These are phyloP conservation scores for Hypanus sabinus DNA, from an alignment of 2,113 vertebrate species.

Conservation along the genomic window DNA sequence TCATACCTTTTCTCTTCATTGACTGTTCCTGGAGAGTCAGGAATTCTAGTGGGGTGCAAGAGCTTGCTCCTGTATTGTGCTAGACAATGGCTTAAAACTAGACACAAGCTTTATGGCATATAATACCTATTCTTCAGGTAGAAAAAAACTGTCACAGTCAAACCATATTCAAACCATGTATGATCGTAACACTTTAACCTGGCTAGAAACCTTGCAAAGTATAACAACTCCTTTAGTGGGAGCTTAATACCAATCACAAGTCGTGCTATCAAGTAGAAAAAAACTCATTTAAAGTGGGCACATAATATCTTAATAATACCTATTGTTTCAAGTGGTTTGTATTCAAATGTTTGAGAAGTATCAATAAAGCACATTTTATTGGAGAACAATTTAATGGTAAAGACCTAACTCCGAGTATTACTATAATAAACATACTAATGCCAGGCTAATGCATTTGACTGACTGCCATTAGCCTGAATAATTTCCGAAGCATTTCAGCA, in stretches of 20 bases:
- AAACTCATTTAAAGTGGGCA: slow-evolving; percentile 53
- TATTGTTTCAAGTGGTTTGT: neutral
- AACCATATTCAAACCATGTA: slow-evolving; percentile 43
- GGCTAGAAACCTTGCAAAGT: slow-evolving; percentile 53
- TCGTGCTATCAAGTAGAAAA: slow-evolving; percentile 60
- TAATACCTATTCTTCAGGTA: slow-evolving; percentile 27
- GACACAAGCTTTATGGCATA: slow-evolving; percentile 40
- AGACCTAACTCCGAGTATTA: slow-evolving; percentile 45
- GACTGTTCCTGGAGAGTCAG: too few species aligned
- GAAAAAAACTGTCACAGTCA: slow-evolving; percentile 41
- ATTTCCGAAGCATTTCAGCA: slow-evolving; percentile 54
- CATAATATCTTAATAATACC: slow-evolving; percentile 21
- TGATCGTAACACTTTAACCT: slow-evolving; percentile 51
- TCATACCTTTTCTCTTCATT: too few species aligned
- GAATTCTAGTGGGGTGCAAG: too few species aligned
- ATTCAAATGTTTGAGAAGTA: slow-evolving; percentile 7
- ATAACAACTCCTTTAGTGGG: slow-evolving; percentile 47
- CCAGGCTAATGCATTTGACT: slow-evolving; percentile 53
- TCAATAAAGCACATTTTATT: slow-evolving; percentile 35
- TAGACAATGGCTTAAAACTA: neutral
- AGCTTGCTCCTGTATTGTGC: too few species aligned
- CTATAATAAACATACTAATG: slow-evolving; percentile 52
- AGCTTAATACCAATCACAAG: slow-evolving; percentile 49
- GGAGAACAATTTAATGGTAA: slow-evolving; percentile 34
- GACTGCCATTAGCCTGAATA: slow-evolving; percentile 46